Percentiles rank a stretch among this genome's conserved stretches.
phyloP scores from a whole-genome alignment of 2,888 invertebrate genomes.

The Hermodice carunculata region DNA sequence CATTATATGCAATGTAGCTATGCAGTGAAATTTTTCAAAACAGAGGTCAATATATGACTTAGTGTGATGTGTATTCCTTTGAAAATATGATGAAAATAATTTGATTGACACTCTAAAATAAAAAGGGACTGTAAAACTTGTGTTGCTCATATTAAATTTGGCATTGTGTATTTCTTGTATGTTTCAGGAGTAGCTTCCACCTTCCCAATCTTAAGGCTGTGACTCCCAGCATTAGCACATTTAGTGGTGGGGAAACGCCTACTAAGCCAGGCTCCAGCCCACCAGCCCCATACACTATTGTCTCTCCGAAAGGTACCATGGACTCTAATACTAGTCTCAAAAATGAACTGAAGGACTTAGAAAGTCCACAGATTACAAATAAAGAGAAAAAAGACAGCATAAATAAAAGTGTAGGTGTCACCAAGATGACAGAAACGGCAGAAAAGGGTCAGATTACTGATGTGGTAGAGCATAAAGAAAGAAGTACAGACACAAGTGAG shows the following conservation, averaged over 20 bases:
- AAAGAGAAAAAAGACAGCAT: slow-evolving; percentile 17
- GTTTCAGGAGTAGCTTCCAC: slow-evolving; percentile 54
- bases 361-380: slow-evolving; percentile 13
- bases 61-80: no score
- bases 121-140: no score
- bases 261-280: slow-evolving; percentile 27
- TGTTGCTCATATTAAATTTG: no score
- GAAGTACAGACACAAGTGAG: slow-evolving; percentile 61
- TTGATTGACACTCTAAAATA: no score
- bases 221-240: slow-evolving; percentile 43
- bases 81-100: no score
- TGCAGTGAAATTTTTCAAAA: no score
- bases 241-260: slow-evolving; percentile 68
- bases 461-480: slow-evolving; percentile 36
- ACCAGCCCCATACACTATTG: slow-evolving; percentile 67
- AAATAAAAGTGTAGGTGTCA: slow-evolving; percentile 23
- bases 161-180: not conserved
- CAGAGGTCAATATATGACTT: no score
- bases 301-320: slow-evolving; percentile 57
- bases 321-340: slow-evolving; percentile 64
- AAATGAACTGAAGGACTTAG: slow-evolving; percentile 63
- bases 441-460: slow-evolving; percentile 64
- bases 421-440: slow-evolving; percentile 45
- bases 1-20: no score
- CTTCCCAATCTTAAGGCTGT: slow-evolving; percentile 58